These are phyloP conservation scores for Esox lucius DNA, from an alignment of 2,797 vertebrate species.

Conservation along the genomic window DNA sequence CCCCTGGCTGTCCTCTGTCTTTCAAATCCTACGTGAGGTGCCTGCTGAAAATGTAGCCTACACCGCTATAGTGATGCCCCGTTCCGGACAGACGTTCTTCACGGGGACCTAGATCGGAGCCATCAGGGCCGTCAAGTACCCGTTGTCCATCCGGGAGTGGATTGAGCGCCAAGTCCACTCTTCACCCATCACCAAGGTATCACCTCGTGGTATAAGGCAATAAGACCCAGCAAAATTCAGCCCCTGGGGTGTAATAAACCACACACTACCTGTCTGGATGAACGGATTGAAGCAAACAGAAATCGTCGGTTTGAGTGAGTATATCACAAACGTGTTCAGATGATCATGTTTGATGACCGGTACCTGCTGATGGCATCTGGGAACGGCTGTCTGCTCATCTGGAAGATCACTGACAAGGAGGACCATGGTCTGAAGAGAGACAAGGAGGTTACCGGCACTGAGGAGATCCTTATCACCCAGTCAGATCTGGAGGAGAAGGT, in stretches of 20 bases:
- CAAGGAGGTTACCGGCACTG: conserved; percentile 78
- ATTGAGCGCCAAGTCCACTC: conserved; percentile 85
- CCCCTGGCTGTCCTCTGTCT: neutral
- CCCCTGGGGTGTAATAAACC: no score
- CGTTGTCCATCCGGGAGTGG: conserved; percentile 82
- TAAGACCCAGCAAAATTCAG: no score
- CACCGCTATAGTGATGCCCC: conserved; percentile 82
- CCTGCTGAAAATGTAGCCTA: conserved; percentile 75
- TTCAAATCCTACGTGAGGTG: conserved; percentile 83
- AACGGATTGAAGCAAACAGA: no score
- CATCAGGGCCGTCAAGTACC: conserved; percentile 86
- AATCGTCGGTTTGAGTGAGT: no score
- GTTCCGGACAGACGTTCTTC: conserved; percentile 82
- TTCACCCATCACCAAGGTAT: conserved; percentile 86
- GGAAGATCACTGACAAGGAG: conserved; percentile 87
- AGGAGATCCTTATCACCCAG: conserved; percentile 90
- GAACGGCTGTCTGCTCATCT: conserved; percentile 87
- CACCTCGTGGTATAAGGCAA: neutral
- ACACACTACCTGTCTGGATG: no score
- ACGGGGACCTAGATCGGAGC: conserved; percentile 84
- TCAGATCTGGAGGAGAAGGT: conserved; percentile 93
- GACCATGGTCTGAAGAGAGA: conserved; percentile 75
- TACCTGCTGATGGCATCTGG: conserved; percentile 85
- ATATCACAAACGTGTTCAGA: conserved; percentile 25
- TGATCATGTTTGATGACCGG: conserved; percentile 85